phyloP scores from a whole-genome alignment of 2,888 invertebrate genomes.

The Teleogryllus oceanicus region DNA sequence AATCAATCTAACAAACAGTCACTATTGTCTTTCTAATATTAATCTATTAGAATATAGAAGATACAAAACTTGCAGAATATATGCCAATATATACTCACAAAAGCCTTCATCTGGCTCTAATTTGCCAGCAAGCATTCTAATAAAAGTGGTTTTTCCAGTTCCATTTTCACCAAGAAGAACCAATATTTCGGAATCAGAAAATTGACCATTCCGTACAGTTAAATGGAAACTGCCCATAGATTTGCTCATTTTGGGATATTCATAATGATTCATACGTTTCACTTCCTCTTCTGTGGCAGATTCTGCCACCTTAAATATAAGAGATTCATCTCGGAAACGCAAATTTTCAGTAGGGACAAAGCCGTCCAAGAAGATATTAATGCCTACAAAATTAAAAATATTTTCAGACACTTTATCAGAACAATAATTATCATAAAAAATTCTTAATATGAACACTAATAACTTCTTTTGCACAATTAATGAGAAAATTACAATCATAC shows the following conservation, averaged over 20 bases:
- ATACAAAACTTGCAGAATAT: too few relatives aligned
- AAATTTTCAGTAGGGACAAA: conserved; percentile 99
- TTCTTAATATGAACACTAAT: background rate
- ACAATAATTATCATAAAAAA: too few relatives aligned
- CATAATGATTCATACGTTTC: conserved; percentile 93
- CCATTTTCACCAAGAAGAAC: conserved; percentile 96
- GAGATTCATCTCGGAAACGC: conserved; percentile 93
- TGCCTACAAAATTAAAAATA: conserved; percentile 56
- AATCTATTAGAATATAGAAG: too few relatives aligned
- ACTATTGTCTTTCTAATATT: too few relatives aligned
- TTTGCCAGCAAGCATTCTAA: conserved; percentile 95
- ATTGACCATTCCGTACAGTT: conserved; percentile 82
- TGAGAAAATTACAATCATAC: conserved; percentile 46
- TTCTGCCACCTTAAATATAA: conserved; percentile 97
- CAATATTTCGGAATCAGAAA: conserved; percentile 98
- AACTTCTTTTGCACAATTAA: background rate
- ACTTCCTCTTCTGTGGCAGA: conserved; percentile 97
- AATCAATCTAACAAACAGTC: too few relatives aligned
- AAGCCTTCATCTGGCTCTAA: conserved; percentile 76
- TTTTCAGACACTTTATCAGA: background rate
- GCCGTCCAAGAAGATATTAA: conserved; percentile 98
- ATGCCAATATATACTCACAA: background rate
- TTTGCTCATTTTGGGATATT: conserved; percentile 90
- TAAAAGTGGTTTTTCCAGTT: conserved; percentile 99
- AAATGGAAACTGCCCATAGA: conserved; percentile 76